Evolutionary conservation across 2,888 invertebrate species (phyloP), one percentile per base, ranked within the genome.

Genomic region (Pardosa pseudoannulata): DNA sequence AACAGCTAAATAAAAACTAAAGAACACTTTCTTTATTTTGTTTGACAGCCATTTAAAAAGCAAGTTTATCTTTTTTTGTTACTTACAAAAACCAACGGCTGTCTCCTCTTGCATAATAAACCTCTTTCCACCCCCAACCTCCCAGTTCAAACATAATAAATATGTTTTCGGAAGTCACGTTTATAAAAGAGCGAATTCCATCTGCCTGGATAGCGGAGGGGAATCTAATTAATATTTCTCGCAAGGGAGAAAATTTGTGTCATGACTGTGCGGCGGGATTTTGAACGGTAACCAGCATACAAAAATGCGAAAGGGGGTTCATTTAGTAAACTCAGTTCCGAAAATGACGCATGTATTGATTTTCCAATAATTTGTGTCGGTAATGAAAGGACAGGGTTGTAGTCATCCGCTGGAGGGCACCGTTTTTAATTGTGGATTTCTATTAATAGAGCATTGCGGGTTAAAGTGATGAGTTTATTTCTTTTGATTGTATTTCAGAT

Each of bases 271-370:
- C 16, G 5, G n/a, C 23, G 19, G 5, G 23, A 23, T 56, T 56
- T 16, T 46, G 5, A n/a, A 5, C 46, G 2, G 13, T 56, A 23
- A 56, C 23, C 1, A 56, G 56, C 16, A 56, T 23, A 23, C 5
- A 23, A n/a, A n/a, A n/a, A n/a, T 19, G 23, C 56, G 23, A 11
- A 6, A 46, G 23, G 5, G 23, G 23, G 56, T 56, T 56, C 23
- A 56, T 56, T 16, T 56, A 23, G 46, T 6, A 5, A 36, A 11
- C 6, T 23, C 5, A 19, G 1, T 19, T 23, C 19, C 16, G 3
- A 56, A 23, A 56, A 56, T 56, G 56, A 56, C 56, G 56, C 56
- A 23, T 56, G 56, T 11, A 56, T 56, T 56, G 56, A 56, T 56
- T 56, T 56, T 56, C 23, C 16, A 46, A 46, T 46, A 11, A 46